Base-by-base conservation (phyloP, 2,888 invertebrate genomes). In the Blastobasis adustella region DNA sequence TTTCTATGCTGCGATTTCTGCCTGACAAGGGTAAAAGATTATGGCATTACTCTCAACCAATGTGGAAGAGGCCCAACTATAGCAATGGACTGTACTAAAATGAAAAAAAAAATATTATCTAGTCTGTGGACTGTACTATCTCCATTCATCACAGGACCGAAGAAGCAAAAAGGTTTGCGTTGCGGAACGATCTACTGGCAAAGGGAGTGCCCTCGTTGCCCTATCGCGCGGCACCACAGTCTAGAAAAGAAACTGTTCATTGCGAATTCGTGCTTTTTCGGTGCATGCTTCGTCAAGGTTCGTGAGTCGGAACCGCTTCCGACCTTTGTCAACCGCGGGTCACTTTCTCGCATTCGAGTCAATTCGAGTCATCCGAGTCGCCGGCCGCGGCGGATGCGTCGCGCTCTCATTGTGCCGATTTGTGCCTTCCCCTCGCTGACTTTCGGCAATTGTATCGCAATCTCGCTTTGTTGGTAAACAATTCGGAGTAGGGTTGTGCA, bases 251-350 rank as follows among this genome's bases (percentile, higher is more conserved):
- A 73, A 72, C 61, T 58, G 58, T 54, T 64, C 55, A 62, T 67
- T 57, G 65, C 62, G 51, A 65, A 65, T 63, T 61, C 54, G 56
- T 61, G 56, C 48, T 54, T 46, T 67, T 66, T 69, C 65, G 65
- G 59, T 60, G 58, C 53, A 58, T 58, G 54, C 50, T 51, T 60
- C 70, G 79, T 82, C 83, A 81, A 76, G 84, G 83, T 69, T 81
- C 81, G 80, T 79, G 83, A 77, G 59, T 61, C 59, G 76, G 79
- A 82, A 78, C 75, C 71, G 74, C 73, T 83, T 86, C 86, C 86
- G 85, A 86, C 79, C 83, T 85, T 86, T 87, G 86, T 86, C 77
- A 71, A 71, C 71, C 64, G 66, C 60, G 56, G 69, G 69, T 73
- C 75, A 80, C 85, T 86, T 84, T 86, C 85, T 79, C 80, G 60